Percentiles rank a stretch among this genome's conserved stretches.
Conservation (phyloP, 2,888 invertebrate species). For the Daptonema setosum region DNA sequence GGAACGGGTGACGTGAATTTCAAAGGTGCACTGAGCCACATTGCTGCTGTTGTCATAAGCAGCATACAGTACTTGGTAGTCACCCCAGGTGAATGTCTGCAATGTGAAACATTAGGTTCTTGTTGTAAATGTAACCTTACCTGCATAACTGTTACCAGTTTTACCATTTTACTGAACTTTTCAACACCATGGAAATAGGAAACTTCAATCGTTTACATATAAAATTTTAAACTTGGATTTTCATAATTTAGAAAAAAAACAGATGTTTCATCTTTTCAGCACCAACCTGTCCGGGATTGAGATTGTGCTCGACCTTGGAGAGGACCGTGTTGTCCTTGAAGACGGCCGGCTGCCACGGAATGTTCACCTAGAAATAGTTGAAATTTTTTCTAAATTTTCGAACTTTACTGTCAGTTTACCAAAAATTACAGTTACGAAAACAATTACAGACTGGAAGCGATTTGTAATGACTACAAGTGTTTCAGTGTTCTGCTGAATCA, state of each 20-base stretch:
- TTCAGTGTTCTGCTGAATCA: no score
- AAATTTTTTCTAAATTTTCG: no score
- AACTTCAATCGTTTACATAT: neutral
- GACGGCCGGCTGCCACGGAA: conserved; percentile 21
- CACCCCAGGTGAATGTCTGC: conserved; percentile 22
- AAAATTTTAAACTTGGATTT: conserved; percentile 1
- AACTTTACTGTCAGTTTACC: no score
- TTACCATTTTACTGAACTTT: no score
- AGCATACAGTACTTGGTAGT: conserved; percentile 22
- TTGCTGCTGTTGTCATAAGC: conserved; percentile 22
- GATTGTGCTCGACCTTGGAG: conserved; percentile 19
- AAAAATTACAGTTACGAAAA: no score
- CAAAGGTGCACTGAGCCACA: conserved; percentile 21
- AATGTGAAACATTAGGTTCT: neutral
- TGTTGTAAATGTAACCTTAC: no score
- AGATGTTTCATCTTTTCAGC: no score
- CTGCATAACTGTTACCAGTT: no score
- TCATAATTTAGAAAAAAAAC: no score
- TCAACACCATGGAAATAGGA: no score
- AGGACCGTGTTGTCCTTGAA: conserved; percentile 15
- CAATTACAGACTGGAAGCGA: no score
- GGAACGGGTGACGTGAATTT: conserved; percentile 42
- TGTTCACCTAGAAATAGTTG: conserved; percentile 14
- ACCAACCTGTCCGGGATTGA: conserved; percentile 19
- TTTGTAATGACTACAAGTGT: neutral